phyloP scores from a whole-genome alignment of 2,888 invertebrate species.

The Sympetrum striolatum region DNA sequence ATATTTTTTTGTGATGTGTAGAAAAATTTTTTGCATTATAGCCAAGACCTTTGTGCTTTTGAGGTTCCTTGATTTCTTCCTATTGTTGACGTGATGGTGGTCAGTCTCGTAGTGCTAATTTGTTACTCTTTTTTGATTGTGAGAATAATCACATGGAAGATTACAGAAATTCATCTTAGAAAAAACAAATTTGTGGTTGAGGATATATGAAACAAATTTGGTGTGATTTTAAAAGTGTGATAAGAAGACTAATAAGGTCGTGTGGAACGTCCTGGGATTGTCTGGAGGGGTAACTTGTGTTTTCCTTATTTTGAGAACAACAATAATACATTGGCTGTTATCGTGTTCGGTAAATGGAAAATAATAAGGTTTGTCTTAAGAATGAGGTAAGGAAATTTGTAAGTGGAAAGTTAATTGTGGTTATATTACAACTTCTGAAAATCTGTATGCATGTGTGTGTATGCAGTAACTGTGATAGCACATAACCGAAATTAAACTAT shows the following conservation, averaged over 20 bases:
- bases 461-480: slow-evolving; percentile 44
- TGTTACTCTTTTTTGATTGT: slow-evolving; percentile 38
- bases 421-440: slow-evolving; percentile 26
- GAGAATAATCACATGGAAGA: slow-evolving; percentile 25
- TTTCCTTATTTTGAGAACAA: slow-evolving; percentile 38
- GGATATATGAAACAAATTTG: slow-evolving; percentile 41
- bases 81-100: slow-evolving; percentile 44
- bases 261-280: slow-evolving; percentile 38
- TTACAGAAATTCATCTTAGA: slow-evolving; percentile 28
- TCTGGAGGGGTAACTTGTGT: slow-evolving; percentile 30
- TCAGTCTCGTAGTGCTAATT: slow-evolving; percentile 41
- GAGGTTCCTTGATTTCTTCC: slow-evolving; percentile 43
- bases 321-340: slow-evolving; percentile 43
- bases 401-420: slow-evolving; percentile 32
- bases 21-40: slow-evolving; percentile 35
- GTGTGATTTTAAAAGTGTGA: slow-evolving; percentile 44
- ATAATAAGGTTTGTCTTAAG: slow-evolving; percentile 29
- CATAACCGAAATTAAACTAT: slow-evolving; percentile 41
- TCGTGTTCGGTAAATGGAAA: slow-evolving; percentile 38
- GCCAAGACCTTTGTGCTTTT: slow-evolving; percentile 39
- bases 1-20: slow-evolving; percentile 41
- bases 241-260: slow-evolving; percentile 44
- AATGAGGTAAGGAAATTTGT: slow-evolving; percentile 19
- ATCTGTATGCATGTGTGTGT: slow-evolving; percentile 43
- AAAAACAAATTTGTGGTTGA: slow-evolving; percentile 37